Evolutionary conservation across 2,888 invertebrate genomes (phyloP), one percentile per base, ranked within the genome.

Genomic region (Cryptocheilus praepositus): DNA sequence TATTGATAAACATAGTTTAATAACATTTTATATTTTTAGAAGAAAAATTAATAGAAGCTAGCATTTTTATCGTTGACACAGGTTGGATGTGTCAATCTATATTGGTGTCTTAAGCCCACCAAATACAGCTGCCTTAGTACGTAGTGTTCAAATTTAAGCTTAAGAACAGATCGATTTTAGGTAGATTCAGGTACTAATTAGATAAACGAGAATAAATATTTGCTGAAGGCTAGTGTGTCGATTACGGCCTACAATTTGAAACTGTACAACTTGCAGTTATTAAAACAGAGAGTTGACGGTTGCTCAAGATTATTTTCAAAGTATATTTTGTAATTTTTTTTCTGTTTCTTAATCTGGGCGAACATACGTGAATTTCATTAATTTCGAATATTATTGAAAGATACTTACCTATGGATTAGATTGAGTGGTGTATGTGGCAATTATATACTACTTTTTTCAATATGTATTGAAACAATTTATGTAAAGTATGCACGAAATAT

Each of bases 401-500:
- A 67, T 74, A 81, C 81, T 81, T 82, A 81, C 81, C 82, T 79
- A 76, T 49, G 7, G 69, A 74, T 58, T 74, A 74, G 65, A 71
- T 45, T 72, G 69, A 76, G 63, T 65, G 69, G 59, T 74, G 72
- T 54, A 16, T 61, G 54, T 70, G 18, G 74, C 60, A 76, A 76
- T 72, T 52, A 72, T 68, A 62, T 71, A 71, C 70, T 67, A 74
- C 57, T 71, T 70, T 54, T 71, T 66, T 49, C 15, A 61, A 61
- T 70, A 53, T 71, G 64, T 65, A 76, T 75, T 67, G 61, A 83
- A 73, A 80, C 66, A 67, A 69, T 70, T 71, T 74, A 67, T 67
- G 62, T 73, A 69, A 79, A 71, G 67, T 72, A 76, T 67, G 64
- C 67, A 72, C 52, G 69, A 78, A 74, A 64, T 70, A 69, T 68